Percentiles rank a stretch among this genome's conserved stretches.
Conservation (phyloP, 2,113 vertebrate species). For the Dicentrarchus labrax region DNA sequence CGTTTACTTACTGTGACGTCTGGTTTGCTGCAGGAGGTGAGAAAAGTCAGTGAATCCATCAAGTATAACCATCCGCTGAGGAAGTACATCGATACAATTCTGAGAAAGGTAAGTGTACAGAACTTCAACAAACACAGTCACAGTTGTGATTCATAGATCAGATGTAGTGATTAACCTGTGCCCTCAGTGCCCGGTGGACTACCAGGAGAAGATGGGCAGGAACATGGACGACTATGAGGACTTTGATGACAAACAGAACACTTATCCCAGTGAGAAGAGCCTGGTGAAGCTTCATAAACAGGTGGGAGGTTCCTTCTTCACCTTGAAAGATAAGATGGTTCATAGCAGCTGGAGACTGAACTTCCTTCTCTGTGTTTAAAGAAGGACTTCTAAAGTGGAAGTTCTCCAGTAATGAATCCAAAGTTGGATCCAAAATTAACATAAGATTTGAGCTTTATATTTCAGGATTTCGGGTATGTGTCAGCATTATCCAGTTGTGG, state of each 20-base stretch:
- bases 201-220: constrained; percentile 98
- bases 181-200: constrained; percentile 92
- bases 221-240: constrained; percentile 99
- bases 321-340: no score
- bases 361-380: no score
- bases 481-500: no score
- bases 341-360: no score
- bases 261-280: constrained; percentile 93
- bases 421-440: no score
- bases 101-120: constrained; percentile 89
- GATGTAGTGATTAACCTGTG: neutral
- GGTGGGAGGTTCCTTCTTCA: constrained; percentile 76
- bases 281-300: constrained; percentile 97
- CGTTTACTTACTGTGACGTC: neutral
- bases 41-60: constrained; percentile 94
- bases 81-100: constrained; percentile 95
- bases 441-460: no score
- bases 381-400: no score
- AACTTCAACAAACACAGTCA: no score
- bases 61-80: constrained; percentile 98
- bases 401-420: no score
- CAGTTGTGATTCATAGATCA: no score
- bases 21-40: constrained; percentile 87
- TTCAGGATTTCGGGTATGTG: no score
- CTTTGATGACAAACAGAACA: constrained; percentile 95